Evolutionary conservation across 2,113 vertebrate genomes (phyloP), one percentile per base, ranked within the genome.

Genomic region (Hiodon alosoides): DNA sequence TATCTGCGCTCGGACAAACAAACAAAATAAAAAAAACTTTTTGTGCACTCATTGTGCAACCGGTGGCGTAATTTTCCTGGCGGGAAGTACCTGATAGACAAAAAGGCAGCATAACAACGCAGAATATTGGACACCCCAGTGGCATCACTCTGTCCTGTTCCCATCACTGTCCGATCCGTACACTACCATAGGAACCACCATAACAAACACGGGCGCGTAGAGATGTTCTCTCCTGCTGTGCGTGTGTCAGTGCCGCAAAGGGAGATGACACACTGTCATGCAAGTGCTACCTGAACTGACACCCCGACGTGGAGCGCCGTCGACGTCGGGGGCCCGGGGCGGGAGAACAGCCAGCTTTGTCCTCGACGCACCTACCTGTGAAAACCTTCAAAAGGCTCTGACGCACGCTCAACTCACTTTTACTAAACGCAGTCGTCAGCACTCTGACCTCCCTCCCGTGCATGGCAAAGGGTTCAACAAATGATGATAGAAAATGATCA

Each of bases 161-260:
- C 84, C 80, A 81, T 31, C 31, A 83, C 77, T 79, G 82, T 77
- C 73, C 67, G 67, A 17, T 31, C 82, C 86, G 80, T 85, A 82
- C 87, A 88, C 86, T 92, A 80, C 90, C 92, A 91, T 91, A 89
- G 91, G 89, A 93, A 94, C 91, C 85, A 84, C 87, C 84, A 79
- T 86, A 94, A 92, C 87, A 91, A 91, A 93, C 85, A 89, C 77
- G 83, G 81, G 85, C 69, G 0, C 48, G 81, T 74, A 78, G 69
- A 85, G 81, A 75, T 77, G 83, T 83, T 89, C 81, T 83, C 85
- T 81, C 65, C 81, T 81, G 3, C 76, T 80, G 78, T 88, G 86
- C 83, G 84, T 59, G 61, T 81, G 79, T 82, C 78, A 84, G 79
- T 77, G 68, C 87, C 87, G 92, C 89, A 89, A 89, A 92, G 86